A percentile compares a stretch with the other conserved stretches of the same genome.
Evolutionary conservation across 1,140 invertebrate species (phyloP).

Genomic region (Whitmania pigra): DNA sequence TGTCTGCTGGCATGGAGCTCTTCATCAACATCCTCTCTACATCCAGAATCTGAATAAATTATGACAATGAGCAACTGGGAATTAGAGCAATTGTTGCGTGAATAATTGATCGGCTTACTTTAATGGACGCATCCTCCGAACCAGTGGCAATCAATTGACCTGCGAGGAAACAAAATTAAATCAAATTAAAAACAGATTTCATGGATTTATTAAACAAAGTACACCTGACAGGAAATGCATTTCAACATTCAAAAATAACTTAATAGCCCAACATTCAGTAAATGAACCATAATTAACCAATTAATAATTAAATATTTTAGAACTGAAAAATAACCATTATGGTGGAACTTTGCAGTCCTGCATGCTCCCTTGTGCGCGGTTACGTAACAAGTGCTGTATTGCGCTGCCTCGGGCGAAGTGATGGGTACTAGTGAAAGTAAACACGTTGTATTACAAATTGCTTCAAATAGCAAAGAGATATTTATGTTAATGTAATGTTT

Average conservation of each 20-base stretch:
- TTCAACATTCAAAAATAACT: background rate
- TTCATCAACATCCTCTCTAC: conserved; percentile 92
- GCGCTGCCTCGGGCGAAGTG: conserved; percentile 77
- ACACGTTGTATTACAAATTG: background rate
- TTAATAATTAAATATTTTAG: background rate
- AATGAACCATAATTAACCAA: background rate
- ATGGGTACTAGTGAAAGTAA: conserved; percentile 35
- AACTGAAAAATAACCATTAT: conserved; percentile 52
- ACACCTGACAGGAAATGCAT: background rate
- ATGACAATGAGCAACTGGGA: background rate
- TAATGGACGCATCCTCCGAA: conserved; percentile 93
- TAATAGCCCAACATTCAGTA: background rate
- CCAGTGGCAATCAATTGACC: conserved; percentile 91
- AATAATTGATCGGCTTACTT: conserved; percentile 46
- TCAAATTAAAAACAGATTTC: background rate
- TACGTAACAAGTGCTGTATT: conserved; percentile 96
- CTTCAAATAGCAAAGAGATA: conserved; percentile 22
- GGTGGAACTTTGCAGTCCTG: conserved; percentile 80
- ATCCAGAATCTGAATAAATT: conserved; percentile 64
- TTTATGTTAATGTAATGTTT: conserved; percentile 4
- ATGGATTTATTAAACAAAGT: too few relatives aligned
- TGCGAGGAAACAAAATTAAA: conserved; percentile 25
- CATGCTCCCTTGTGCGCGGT: conserved; percentile 96
- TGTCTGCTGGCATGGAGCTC: conserved; percentile 42
- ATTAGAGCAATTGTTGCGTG: background rate